A percentile compares a stretch with the other conserved stretches of the same genome.
These are phyloP conservation scores for Chelonus formosanus DNA, from an alignment of 2,888 invertebrate species.

Conservation along the genomic window DNA sequence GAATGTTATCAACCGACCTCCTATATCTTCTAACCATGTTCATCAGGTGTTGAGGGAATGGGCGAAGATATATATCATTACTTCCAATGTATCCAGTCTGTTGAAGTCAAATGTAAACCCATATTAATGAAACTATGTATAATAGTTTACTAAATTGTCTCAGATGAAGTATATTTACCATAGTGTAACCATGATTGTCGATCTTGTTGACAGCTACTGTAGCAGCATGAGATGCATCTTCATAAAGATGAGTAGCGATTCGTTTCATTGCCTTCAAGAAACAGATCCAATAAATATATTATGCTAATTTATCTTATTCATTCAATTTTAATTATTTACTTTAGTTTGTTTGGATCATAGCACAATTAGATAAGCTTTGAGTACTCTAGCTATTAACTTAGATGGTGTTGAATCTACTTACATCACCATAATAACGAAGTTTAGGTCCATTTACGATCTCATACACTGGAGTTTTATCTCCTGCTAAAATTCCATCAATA, in stretches of 20 bases:
- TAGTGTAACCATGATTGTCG: background rate
- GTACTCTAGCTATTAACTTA: too few species aligned
- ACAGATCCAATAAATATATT: background rate
- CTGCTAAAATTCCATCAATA: conserved; percentile 19
- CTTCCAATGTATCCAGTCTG: conserved; percentile 30
- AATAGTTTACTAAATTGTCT: background rate
- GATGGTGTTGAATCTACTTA: too few species aligned
- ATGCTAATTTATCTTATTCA: too few species aligned
- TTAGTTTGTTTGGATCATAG: too few species aligned
- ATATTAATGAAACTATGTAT: background rate
- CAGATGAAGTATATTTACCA: background rate
- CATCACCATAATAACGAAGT: too few species aligned
- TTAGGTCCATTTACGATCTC: too few species aligned
- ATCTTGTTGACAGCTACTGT: background rate
- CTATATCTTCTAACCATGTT: background rate
- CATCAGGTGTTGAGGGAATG: conserved; percentile 33
- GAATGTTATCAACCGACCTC: conserved; percentile 10
- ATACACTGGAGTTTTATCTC: conserved; percentile 27
- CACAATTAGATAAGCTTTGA: too few species aligned
- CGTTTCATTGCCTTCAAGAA: background rate
- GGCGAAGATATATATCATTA: conserved; percentile 12
- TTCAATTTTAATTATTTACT: background rate
- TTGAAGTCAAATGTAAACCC: background rate
- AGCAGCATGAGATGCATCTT: background rate
- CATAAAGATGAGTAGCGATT: background rate